Percentiles rank a stretch among this genome's conserved stretches.
Evolutionary conservation across 92 coral and sea anemone genomes (phyloP).

Genomic region (Pocillopora meandrina): DNA sequence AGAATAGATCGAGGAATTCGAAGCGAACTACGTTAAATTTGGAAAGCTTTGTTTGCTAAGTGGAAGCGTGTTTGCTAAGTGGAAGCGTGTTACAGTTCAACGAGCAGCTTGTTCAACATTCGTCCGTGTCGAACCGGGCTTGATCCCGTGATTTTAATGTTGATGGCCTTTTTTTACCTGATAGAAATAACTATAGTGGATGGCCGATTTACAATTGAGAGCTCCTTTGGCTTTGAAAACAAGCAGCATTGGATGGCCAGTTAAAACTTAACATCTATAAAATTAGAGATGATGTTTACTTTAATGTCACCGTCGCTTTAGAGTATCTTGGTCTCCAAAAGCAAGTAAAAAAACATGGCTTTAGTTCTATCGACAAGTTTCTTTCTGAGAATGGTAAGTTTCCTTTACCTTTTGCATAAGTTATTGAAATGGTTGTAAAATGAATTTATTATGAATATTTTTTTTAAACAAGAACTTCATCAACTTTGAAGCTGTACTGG

Average conservation of each 20-base stretch:
- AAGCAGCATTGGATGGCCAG: conserved; percentile 37
- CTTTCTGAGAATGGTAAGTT: conserved; percentile 49
- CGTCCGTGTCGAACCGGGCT: too few species aligned
- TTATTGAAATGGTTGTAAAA: conserved; percentile 14
- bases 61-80: too few species aligned
- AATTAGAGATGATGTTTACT: conserved; percentile 37
- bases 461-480: background rate
- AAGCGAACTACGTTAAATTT: too few species aligned
- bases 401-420: conserved; percentile 13
- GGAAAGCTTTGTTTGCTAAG: too few species aligned
- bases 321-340: conserved; percentile 33
- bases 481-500: conserved; percentile 7
- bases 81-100: too few species aligned
- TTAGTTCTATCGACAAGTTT: conserved; percentile 49
- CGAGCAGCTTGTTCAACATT: too few species aligned
- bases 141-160: background rate
- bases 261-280: conserved; percentile 32
- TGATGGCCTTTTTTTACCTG: conserved; percentile 22
- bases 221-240: background rate
- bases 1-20: too few species aligned
- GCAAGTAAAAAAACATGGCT: conserved; percentile 45
- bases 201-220: conserved; percentile 11
- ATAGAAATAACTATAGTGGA: background rate
- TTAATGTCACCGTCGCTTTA: conserved; percentile 29
- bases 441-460: conserved; percentile 8